A percentile compares a stretch with the other conserved stretches of the same genome.
Evolutionary conservation across 2,113 vertebrate genomes (phyloP).

Genomic region (Xiphophorus couchianus): DNA sequence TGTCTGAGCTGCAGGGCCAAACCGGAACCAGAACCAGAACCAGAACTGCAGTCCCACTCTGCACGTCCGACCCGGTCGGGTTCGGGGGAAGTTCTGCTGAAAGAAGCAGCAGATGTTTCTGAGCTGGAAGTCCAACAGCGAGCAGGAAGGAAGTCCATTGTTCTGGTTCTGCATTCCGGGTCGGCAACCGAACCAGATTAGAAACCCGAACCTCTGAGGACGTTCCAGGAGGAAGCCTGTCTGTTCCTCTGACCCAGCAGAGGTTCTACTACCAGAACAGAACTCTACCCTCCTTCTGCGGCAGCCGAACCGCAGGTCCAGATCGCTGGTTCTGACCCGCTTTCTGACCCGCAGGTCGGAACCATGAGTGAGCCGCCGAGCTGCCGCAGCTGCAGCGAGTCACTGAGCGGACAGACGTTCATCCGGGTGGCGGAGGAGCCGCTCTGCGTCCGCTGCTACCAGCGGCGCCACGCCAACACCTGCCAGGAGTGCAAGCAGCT

Average conservation of each 20-base stretch:
- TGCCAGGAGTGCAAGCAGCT: slow-evolving; percentile 92
- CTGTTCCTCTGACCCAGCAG: too few species aligned
- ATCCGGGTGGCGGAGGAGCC: slow-evolving; percentile 89
- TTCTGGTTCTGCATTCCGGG: neutral
- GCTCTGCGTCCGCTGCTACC: slow-evolving; percentile 94
- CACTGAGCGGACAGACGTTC: slow-evolving; percentile 92
- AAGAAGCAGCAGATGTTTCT: neutral
- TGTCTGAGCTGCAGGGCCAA: too few species aligned
- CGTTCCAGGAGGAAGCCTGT: too few species aligned
- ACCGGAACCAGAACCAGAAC: too few species aligned
- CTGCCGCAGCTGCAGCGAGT: slow-evolving; percentile 91
- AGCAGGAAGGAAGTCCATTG: neutral
- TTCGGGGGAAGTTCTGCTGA: neutral
- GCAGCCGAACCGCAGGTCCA: too few species aligned
- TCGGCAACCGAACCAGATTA: too few species aligned
- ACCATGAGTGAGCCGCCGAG: slow-evolving; percentile 92
- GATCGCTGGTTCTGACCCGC: neutral
- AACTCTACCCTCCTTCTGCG: too few species aligned
- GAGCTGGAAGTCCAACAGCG: neutral
- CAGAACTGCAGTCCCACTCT: too few species aligned
- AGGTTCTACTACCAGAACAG: too few species aligned
- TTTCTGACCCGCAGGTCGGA: slow-evolving; percentile 14
- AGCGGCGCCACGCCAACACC: slow-evolving; percentile 90
- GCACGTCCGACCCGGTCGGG: too few species aligned
- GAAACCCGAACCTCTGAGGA: too few species aligned